phyloP scores from a whole-genome alignment of 2,113 vertebrate genomes.

The Thamnophis sirtalis region DNA sequence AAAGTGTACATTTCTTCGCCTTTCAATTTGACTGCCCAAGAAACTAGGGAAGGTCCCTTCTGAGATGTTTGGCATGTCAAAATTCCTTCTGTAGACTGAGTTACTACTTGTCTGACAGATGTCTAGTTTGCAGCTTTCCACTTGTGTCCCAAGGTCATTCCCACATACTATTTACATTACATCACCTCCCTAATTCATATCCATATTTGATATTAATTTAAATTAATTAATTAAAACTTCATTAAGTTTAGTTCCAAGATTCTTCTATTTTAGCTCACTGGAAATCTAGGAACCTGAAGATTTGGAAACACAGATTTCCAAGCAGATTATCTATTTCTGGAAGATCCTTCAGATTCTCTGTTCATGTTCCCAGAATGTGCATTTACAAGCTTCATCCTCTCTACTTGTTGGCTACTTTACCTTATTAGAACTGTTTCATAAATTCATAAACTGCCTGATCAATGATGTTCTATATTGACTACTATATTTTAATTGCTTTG shows the following conservation, averaged over 20 bases:
- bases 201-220: background rate
- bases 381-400: background rate
- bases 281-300: background rate
- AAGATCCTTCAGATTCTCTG: background rate
- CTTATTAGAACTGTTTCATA: background rate
- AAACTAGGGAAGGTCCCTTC: background rate
- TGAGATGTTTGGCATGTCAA: background rate
- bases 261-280: background rate
- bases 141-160: background rate
- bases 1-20: background rate
- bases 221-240: background rate
- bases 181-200: background rate
- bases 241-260: background rate
- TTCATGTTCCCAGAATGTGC: background rate
- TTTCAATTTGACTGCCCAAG: background rate
- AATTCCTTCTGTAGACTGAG: background rate
- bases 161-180: background rate
- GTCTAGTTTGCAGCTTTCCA: background rate
- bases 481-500: background rate
- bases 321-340: background rate
- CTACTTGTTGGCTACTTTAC: background rate
- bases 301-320: background rate
- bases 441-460: background rate
- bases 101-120: background rate
- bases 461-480: background rate